phyloP scores from a whole-genome alignment of 1,140 invertebrate genomes.

The Vollenhovia emeryi region DNA sequence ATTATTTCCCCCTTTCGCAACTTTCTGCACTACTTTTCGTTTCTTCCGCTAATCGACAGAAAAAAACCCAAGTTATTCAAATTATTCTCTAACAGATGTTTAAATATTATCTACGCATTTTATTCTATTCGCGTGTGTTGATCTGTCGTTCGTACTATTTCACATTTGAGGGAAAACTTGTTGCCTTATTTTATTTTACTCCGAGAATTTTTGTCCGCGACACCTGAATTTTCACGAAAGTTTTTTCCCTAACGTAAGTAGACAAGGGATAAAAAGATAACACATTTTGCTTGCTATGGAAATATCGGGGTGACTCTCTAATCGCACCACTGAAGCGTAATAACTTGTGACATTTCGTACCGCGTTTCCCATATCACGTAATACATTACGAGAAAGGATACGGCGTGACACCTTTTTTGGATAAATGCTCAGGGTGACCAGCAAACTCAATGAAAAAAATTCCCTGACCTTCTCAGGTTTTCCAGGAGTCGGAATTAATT shows the following conservation, averaged over 20 bases:
- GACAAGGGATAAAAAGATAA: slow-evolving; percentile 57
- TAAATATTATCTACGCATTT: neutral
- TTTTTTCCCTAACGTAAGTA: neutral
- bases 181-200: neutral
- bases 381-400: no score
- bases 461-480: no score
- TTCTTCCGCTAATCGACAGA: neutral
- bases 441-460: no score
- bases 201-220: neutral
- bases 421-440: no score
- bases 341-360: no score
- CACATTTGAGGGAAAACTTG: neutral
- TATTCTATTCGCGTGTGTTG: neutral
- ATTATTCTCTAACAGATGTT: neutral
- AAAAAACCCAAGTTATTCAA: slow-evolving; percentile 9
- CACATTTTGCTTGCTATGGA: no score
- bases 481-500: no score
- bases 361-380: no score
- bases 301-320: no score
- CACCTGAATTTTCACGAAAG: neutral
- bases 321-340: no score
- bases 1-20: neutral
- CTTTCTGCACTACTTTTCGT: neutral
- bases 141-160: neutral
- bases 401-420: no score